Percentiles rank a stretch among this genome's conserved stretches.
phyloP scores from a whole-genome alignment of 2,797 vertebrate genomes.

The Crocidura indochinensis region DNA sequence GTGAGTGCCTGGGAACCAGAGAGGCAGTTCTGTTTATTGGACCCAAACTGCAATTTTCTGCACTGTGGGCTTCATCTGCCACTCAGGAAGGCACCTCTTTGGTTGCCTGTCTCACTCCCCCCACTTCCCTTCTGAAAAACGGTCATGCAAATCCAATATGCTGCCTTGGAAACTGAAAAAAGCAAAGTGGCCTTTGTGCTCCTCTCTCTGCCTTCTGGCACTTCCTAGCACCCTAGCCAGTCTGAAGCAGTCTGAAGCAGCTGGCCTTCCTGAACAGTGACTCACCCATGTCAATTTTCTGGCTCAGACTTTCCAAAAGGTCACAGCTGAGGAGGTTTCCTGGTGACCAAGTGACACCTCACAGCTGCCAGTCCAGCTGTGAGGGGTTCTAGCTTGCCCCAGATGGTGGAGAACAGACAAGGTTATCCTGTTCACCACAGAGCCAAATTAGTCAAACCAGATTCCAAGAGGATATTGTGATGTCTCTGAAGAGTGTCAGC shows the following conservation, averaged over 20 bases:
- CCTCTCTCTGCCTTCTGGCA: neutral
- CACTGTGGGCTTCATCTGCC: neutral
- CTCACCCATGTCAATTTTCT: conserved; percentile 75
- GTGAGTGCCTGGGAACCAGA: neutral
- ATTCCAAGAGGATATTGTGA: neutral
- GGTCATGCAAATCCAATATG: neutral
- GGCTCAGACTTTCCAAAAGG: conserved; percentile 55
- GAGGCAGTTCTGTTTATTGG: neutral
- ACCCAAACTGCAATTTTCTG: rapidly evolving
- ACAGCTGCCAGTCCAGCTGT: conserved; percentile 53
- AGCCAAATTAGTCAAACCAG: neutral
- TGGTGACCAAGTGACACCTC: conserved; percentile 69
- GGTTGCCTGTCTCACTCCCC: neutral
- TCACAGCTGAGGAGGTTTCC: conserved; percentile 70
- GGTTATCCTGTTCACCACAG: neutral
- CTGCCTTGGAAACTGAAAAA: conserved; percentile 27
- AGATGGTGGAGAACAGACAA: conserved; percentile 49
- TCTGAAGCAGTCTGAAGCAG: conserved; percentile 8
- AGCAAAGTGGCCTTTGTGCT: neutral
- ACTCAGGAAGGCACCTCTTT: neutral
- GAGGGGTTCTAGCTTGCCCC: conserved; percentile 66
- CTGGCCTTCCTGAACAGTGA: conserved; percentile 56
- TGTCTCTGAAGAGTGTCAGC: neutral
- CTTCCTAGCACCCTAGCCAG: neutral
- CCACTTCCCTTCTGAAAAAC: conserved; percentile 47